Base-by-base conservation (phyloP, 2,113 vertebrate species). In the Lagopus leucura region DNA sequence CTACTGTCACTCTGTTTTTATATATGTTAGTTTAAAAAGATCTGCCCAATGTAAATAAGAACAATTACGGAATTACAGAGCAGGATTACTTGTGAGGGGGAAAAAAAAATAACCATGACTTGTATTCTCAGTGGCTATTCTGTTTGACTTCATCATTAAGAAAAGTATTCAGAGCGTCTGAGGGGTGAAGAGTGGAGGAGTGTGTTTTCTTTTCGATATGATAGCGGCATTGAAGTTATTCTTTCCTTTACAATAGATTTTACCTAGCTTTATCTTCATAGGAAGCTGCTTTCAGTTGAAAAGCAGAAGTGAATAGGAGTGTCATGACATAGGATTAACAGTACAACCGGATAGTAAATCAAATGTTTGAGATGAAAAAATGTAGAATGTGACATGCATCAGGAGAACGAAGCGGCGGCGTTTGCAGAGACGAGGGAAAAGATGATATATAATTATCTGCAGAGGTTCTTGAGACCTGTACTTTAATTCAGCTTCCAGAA, bases 261-360 rank as follows among this genome's bases (percentile, higher is more conserved):
- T 99, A 99, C 98, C 98, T 99, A 98, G 98, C 98, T 99, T 99
- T 99, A 99, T 99, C 99, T 99, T 98, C 98, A 98, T 93, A 98
- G 98, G 98, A 98, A 98, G 98, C 98, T 98, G 98, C 98, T 99
- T 99, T 98, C 98, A 97, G 98, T 97, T 98, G 98, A 98, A 97
- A 99, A 99, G 99, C 98, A 99, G 98, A 98, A 98, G 98, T 98
- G 99, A 99, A 98, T 98, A 98, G 98, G 98, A 98, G 98, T 99
- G 99, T 99, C 99, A 98, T 98, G 99, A 99, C 99, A 99, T 92
- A 97, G 98, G 99, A 99, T 99, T 99, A 99, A 98, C 97, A 97
- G 98, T 98, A 98, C 98, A 98, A 98, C 98, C 92, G 94, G 98
- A 97, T 97, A 98, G 98, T 98, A 98, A 99, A 99, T 99, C 99